Evolutionary conservation across 2,888 invertebrate species (phyloP), one percentile per base, ranked within the genome.

Genomic region (Hartigia nigra): DNA sequence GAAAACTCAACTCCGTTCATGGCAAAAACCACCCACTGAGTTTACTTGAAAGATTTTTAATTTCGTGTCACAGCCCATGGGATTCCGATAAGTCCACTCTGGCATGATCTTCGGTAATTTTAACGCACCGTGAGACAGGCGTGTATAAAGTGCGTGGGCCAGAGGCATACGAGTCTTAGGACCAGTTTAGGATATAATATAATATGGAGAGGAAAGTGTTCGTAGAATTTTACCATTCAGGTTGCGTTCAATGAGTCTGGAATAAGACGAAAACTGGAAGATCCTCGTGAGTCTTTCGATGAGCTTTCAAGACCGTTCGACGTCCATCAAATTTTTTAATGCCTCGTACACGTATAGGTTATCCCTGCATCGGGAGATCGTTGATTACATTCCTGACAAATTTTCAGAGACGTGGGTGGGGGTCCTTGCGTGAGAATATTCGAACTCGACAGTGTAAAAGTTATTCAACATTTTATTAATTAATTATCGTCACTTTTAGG

Each of bases 341-440:
- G 55, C 55, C 55, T 55, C 55, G 55, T 55, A 55, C 55, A 23
- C 55, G 23, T 23, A 23, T 55, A 55, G 23, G 55, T 23, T 23
- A 55, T 23, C 55, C 23, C 23, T 23, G 55, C 23, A 9, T 9
- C 23, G 55, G 55, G 55, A 55, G 55, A 55, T 55, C 55, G 55
- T 55, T 55, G 55, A 55, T 72, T 72, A 72, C 72, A 72, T 72
- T 34, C 31, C 72, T 72, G 72, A 32, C 72, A 34, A 72, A 31
- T 72, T 31, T 72, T 34, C 72, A 34, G 31, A 31, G 72, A 72
- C 72, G 72, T 14, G 14, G 72, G 23, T 23, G 11, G 31, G 72
- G 11, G 0, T 32, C 72, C 55, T 23, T 23, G 72, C 72, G 31
- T 72, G 31, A 31, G 34, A 31, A 34, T 34, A 32, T 72, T 72